Evolutionary conservation across 2,113 vertebrate species (phyloP).

Genomic region (Oriolus oriolus): DNA sequence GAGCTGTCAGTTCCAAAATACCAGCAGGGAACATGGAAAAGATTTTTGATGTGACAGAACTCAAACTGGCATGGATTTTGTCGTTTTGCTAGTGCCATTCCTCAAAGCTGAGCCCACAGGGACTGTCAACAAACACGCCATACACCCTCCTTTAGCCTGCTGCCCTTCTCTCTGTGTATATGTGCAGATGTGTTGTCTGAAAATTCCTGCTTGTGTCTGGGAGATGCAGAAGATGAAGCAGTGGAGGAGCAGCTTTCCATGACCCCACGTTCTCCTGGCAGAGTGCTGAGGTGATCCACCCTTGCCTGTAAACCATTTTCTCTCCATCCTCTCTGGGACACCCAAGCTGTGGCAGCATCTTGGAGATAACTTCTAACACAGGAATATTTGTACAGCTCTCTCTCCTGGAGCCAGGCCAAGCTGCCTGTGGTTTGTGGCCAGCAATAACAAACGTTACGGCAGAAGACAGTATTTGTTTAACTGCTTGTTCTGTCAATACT

Average conservation of each 20-base stretch:
- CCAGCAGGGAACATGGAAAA: neutral
- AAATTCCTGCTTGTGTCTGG: neutral
- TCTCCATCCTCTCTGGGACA: neutral
- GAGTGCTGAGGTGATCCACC: neutral
- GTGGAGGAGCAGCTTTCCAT: neutral
- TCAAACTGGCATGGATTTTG: neutral
- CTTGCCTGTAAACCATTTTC: neutral
- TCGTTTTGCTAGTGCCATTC: neutral
- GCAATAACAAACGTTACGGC: slow-evolving; percentile 20
- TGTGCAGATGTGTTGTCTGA: neutral
- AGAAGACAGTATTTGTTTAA: slow-evolving; percentile 39
- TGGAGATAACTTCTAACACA: neutral
- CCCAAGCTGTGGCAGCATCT: neutral
- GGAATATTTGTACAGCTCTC: slow-evolving; percentile 23
- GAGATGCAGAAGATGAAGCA: neutral
- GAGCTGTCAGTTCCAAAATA: neutral
- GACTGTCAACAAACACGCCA: neutral
- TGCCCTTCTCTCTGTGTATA: neutral
- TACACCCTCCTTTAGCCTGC: neutral
- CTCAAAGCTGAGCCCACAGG: neutral
- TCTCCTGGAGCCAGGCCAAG: slow-evolving; percentile 25
- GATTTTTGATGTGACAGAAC: neutral
- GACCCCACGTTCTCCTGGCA: neutral
- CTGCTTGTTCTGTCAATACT: slow-evolving; percentile 29
- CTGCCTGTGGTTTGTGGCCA: slow-evolving; percentile 46